Percentiles rank a stretch among this genome's conserved stretches.
Evolutionary conservation across 2,888 invertebrate genomes (phyloP).

Genomic region (Tenthredo amoena): DNA sequence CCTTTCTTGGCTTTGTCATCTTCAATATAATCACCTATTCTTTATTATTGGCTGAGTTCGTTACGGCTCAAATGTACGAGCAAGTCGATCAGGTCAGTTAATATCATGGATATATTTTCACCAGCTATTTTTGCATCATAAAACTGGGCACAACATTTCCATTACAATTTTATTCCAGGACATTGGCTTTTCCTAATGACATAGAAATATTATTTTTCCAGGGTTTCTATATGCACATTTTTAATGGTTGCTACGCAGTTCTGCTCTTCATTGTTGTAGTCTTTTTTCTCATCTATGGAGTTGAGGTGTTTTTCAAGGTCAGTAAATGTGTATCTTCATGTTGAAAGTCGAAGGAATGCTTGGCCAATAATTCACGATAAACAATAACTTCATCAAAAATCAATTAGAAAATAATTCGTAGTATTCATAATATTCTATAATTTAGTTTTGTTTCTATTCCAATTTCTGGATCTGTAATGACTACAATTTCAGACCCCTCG

Average conservation of each 20-base stretch:
- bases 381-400: background rate
- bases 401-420: background rate
- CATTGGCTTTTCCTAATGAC: conserved; percentile 48
- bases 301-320: conserved; percentile 96
- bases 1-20: conserved; percentile 92
- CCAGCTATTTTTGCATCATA: background rate
- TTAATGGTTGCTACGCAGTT: conserved; percentile 96
- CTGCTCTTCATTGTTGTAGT: conserved; percentile 93
- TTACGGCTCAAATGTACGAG: conserved; percentile 79
- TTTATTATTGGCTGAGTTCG: conserved; percentile 87
- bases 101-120: background rate
- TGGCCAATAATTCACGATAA: background rate
- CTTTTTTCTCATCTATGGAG: conserved; percentile 96
- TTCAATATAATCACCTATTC: conserved; percentile 95
- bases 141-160: background rate
- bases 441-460: background rate
- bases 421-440: background rate
- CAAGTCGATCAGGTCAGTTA: conserved; percentile 70
- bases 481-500: background rate
- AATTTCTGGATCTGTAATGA: conserved; percentile 22
- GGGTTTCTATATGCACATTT: conserved; percentile 91
- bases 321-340: conserved; percentile 60
- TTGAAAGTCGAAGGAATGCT: background rate
- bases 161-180: background rate
- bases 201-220: conserved; percentile 74